These are phyloP conservation scores for Poecilia picta DNA, from an alignment of 2,797 vertebrate species.

Conservation along the genomic window DNA sequence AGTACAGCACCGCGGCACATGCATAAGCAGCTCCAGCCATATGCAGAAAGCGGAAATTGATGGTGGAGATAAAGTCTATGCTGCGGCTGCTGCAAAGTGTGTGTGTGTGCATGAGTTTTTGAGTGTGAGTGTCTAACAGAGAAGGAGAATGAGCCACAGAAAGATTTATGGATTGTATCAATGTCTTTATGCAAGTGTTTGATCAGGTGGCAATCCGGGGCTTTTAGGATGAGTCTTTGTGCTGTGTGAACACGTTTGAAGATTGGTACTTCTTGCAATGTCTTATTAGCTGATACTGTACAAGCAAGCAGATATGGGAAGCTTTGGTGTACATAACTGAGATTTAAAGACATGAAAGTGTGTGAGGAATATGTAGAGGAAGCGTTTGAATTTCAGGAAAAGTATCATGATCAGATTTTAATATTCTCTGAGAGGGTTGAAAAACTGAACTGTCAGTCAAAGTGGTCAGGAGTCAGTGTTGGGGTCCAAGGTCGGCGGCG, in stretches of 20 bases:
- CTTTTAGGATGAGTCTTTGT: conserved; percentile 56
- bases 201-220: conserved; percentile 70
- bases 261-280: conserved; percentile 45
- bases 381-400: conserved; percentile 10
- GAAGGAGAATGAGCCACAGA: conserved; percentile 49
- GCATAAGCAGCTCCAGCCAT: conserved; percentile 85
- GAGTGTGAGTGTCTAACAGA: conserved; percentile 34
- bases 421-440: conserved; percentile 17
- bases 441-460: conserved; percentile 58
- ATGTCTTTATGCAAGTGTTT: conserved; percentile 66
- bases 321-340: conserved; percentile 12
- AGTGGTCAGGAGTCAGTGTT: conserved; percentile 54
- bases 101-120: conserved; percentile 42
- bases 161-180: conserved; percentile 75
- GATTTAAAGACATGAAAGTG: conserved; percentile 24
- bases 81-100: conserved; percentile 55
- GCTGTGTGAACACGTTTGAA: conserved; percentile 58
- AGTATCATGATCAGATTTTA: conserved; percentile 26
- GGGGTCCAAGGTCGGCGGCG: conserved; percentile 30
- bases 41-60: conserved; percentile 85
- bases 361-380: conserved; percentile 19
- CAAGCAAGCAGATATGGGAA: conserved; percentile 45
- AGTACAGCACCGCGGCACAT: conserved; percentile 81
- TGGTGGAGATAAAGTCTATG: conserved; percentile 83
- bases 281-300: conserved; percentile 54